phyloP scores from a whole-genome alignment of 2,113 vertebrate species.

The Hippocampus zosterae region DNA sequence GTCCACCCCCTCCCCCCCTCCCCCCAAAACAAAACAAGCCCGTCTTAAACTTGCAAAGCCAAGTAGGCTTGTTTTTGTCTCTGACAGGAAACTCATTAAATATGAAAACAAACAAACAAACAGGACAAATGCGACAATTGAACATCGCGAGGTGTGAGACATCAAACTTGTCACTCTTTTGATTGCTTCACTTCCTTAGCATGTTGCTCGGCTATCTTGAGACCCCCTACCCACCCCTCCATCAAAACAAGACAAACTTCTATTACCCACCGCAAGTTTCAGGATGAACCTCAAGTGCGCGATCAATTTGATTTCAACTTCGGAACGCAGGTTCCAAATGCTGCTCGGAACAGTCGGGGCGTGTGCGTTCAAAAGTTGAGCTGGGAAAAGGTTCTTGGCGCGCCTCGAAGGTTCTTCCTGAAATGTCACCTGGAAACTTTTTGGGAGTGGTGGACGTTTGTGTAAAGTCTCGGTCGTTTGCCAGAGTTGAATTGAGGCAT shows the following conservation, averaged over 20 bases:
- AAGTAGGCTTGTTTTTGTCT: conserved; percentile 41
- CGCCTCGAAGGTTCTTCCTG: no score
- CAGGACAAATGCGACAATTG: conserved; percentile 57
- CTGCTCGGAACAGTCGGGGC: no score
- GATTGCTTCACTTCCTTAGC: conserved; percentile 39
- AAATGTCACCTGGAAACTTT: no score
- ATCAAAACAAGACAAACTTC: background rate
- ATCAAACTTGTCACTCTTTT: conserved; percentile 28
- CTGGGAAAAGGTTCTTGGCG: no score
- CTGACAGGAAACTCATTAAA: conserved; percentile 35
- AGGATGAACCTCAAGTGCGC: background rate
- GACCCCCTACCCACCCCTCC: background rate
- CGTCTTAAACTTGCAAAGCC: conserved; percentile 24
- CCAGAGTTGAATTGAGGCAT: no score
- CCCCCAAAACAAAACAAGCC: background rate
- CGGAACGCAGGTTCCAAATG: no score
- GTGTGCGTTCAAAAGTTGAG: background rate
- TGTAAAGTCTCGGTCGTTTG: no score
- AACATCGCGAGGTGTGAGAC: conserved; percentile 70
- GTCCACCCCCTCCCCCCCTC: conserved; percentile 4
- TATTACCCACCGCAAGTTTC: background rate
- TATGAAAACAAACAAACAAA: conserved; percentile 43
- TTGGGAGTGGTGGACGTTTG: no score
- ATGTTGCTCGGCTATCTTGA: conserved; percentile 40
- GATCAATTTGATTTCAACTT: no score